Base-by-base conservation (phyloP, 2,797 vertebrate species). In the Schizopygopsis malacanthus region DNA sequence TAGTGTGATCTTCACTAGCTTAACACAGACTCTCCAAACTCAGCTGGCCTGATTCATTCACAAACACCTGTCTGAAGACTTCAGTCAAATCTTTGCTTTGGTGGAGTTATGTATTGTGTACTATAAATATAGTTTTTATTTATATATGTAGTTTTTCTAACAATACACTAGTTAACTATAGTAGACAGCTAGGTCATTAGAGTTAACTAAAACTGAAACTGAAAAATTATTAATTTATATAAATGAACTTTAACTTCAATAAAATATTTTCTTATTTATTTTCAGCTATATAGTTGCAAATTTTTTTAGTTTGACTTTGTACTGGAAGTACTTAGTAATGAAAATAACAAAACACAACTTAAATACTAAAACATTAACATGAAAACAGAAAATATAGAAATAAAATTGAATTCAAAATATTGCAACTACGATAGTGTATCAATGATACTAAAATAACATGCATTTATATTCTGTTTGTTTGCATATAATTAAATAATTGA, bases 21-120 rank as follows among this genome's bases (percentile, higher is more conserved):
- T 47, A 50, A 75, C 54, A 47, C 41, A 61, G 63, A 56, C 63
- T 3, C 20, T 81, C 28, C 50, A 39, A 20, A 25, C 33, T 22
- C 28, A 18, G 25, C 41, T 67, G 41, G 43, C 43, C 69, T 59
- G 9, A 72, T 82, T 43, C 15, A 70, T 39, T 81, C 28, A 22
- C 25, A 54, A 12, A 69, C 80, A 81, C 79, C 79, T 70, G 80
- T 25, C 56, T 59, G 3, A 81, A 81, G 50, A 59, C n/a, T 0
- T 59, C 52, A 72, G 67, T 71, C 47, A 8, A 2, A 22, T 16
- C 47, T 4, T 20, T 7, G 37, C 50, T 28, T 25, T 39, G 16
- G 33, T 18, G 8, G 22, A 28, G 9, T 5, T 69, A 33, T 28
- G 37, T 69, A 20, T 39, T 71, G 20, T 6, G 6, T 71, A n/a